Evolutionary conservation across 2,888 invertebrate genomes (phyloP).

Genomic region (Neria commutata): DNA sequence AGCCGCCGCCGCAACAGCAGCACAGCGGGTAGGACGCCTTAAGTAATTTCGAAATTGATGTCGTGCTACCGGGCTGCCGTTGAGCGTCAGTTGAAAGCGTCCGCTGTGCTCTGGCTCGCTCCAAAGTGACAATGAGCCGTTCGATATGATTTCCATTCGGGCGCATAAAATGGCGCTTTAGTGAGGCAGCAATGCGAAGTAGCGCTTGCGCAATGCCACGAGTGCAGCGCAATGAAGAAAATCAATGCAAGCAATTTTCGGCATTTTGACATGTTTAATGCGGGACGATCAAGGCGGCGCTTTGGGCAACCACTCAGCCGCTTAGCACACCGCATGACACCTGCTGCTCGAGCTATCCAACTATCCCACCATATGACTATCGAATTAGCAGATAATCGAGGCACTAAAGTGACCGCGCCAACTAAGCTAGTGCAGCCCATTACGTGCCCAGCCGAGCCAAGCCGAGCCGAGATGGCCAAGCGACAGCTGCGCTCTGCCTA

Average conservation of each 20-base stretch:
- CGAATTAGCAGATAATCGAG: too few species aligned
- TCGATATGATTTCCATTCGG: too few species aligned
- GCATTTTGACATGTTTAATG: slow-evolving; percentile 13
- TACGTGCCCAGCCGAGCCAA: too few species aligned
- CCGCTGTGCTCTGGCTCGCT: too few species aligned
- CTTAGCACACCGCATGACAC: slow-evolving; percentile 19
- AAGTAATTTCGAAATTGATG: background rate
- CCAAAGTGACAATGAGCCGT: too few species aligned
- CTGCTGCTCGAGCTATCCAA: slow-evolving; percentile 2
- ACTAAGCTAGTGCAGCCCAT: too few species aligned
- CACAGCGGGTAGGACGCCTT: background rate
- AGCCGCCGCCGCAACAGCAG: background rate
- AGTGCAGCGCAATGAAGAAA: background rate
- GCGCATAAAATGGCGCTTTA: too few species aligned
- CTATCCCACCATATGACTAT: too few species aligned
- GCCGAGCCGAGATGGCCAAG: too few species aligned
- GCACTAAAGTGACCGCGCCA: too few species aligned
- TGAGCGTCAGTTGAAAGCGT: background rate
- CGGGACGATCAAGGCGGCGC: slow-evolving; percentile 10
- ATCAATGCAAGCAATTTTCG: background rate
- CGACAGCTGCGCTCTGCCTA: background rate
- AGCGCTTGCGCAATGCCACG: too few species aligned
- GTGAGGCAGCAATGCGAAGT: too few species aligned
- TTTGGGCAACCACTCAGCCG: background rate
- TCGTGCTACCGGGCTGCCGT: background rate